These are phyloP conservation scores for Trididemnum clinides DNA, from an alignment of 23 tunicate species.

Conservation along the genomic window DNA sequence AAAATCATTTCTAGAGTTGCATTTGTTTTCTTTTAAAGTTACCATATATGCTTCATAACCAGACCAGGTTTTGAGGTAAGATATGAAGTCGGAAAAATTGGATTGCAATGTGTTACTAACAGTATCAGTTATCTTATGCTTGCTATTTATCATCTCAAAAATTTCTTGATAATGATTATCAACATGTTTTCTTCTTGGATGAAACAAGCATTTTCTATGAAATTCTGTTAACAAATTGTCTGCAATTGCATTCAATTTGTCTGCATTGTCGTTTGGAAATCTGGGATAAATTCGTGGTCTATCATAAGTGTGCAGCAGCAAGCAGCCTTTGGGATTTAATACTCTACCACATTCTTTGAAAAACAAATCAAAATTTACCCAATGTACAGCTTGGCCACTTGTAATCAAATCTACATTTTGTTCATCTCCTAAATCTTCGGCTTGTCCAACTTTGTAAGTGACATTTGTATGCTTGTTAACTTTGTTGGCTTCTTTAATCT, in stretches of 20 bases:
- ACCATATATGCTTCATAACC: slow-evolving; percentile 53
- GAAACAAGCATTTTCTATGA: slow-evolving; percentile 46
- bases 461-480: slow-evolving; percentile 24
- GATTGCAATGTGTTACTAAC: slow-evolving; percentile 20
- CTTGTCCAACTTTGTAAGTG: slow-evolving; percentile 49
- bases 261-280: not conserved
- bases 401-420: slow-evolving; percentile 64
- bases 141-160: slow-evolving; percentile 20
- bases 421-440: slow-evolving; percentile 30
- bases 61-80: slow-evolving; percentile 74
- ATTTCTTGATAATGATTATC: slow-evolving; percentile 48
- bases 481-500: slow-evolving; percentile 56
- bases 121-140: slow-evolving; percentile 39
- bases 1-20: not conserved
- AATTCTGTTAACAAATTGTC: slow-evolving; percentile 27
- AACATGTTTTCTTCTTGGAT: slow-evolving; percentile 67
- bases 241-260: not conserved
- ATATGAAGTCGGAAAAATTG: slow-evolving; percentile 36
- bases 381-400: slow-evolving; percentile 81
- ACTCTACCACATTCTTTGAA: slow-evolving; percentile 64
- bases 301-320: slow-evolving; percentile 74
- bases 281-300: slow-evolving; percentile 21
- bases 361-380: slow-evolving; percentile 66
- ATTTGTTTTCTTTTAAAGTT: not conserved
- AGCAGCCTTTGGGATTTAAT: slow-evolving; percentile 68